Evolutionary conservation across 2,113 vertebrate species (phyloP).

Genomic region (Columba janthina): DNA sequence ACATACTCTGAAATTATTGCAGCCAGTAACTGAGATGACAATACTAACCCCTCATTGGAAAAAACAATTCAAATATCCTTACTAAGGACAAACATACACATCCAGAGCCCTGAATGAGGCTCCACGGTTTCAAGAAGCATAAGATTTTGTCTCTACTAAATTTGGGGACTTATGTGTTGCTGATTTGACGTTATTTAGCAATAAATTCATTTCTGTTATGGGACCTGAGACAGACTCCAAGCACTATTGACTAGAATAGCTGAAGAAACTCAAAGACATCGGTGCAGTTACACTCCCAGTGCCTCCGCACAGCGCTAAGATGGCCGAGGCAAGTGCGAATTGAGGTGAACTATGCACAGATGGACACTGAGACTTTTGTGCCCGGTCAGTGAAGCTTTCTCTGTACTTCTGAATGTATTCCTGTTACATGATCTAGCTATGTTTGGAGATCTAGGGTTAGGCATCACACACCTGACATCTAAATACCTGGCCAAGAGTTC

Average conservation of each 20-base stretch:
- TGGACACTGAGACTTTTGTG: neutral
- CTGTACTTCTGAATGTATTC: neutral
- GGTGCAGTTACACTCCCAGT: neutral
- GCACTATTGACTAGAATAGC: neutral
- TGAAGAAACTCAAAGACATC: neutral
- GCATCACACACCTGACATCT: neutral
- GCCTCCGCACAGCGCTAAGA: neutral
- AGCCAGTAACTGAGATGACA: neutral
- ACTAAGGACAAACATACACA: neutral
- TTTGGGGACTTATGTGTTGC: neutral
- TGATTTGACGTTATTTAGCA: neutral
- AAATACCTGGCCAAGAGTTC: neutral
- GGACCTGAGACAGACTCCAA: neutral
- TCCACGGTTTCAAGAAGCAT: neutral
- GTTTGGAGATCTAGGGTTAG: neutral
- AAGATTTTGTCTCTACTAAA: neutral
- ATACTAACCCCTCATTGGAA: neutral
- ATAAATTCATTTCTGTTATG: fast-evolving
- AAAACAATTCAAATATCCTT: neutral
- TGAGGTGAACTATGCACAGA: neutral
- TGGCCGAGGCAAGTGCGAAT: neutral
- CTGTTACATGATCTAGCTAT: neutral
- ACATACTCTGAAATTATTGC: neutral
- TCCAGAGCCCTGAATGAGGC: neutral
- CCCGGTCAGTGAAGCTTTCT: neutral